Percentiles rank a stretch among this genome's conserved stretches.
Conservation (phyloP, 2,797 vertebrate species). For the Phrynocephalus guinanensis region DNA sequence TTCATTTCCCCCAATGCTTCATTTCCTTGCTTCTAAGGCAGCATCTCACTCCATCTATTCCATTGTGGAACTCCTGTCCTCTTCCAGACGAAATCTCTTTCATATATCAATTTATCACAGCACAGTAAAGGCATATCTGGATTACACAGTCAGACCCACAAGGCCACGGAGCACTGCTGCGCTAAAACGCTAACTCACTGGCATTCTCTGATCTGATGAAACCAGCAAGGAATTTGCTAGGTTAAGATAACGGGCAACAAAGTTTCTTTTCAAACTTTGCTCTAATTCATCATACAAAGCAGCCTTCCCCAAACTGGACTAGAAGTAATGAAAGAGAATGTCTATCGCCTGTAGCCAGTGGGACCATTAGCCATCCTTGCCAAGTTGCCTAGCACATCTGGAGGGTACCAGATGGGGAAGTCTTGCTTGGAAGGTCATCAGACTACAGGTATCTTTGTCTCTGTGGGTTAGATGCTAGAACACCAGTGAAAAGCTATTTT, state of each 20-base stretch:
- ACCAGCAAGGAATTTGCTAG: neutral
- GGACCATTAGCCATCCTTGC: neutral
- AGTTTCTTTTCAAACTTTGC: neutral
- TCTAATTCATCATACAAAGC: neutral
- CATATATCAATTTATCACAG: too few species aligned
- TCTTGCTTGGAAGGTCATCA: neutral
- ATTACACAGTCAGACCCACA: too few species aligned
- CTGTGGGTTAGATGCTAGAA: neutral
- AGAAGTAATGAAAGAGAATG: neutral
- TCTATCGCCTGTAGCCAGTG: neutral
- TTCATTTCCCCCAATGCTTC: too few species aligned
- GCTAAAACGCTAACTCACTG: too few species aligned
- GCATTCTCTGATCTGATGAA: neutral
- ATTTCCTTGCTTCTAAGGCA: too few species aligned
- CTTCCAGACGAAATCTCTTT: too few species aligned
- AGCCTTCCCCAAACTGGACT: neutral
- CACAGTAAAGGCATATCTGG: too few species aligned
- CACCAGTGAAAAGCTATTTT: conserved; percentile 32
- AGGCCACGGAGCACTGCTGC: too few species aligned
- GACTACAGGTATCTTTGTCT: neutral
- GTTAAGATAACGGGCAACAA: neutral
- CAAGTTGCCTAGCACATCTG: neutral
- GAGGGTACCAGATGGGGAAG: neutral
- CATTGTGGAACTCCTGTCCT: too few species aligned
- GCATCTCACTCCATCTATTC: too few species aligned